Base-by-base conservation (phyloP, 1,140 invertebrate species). In the Hypothenemus hampei region DNA sequence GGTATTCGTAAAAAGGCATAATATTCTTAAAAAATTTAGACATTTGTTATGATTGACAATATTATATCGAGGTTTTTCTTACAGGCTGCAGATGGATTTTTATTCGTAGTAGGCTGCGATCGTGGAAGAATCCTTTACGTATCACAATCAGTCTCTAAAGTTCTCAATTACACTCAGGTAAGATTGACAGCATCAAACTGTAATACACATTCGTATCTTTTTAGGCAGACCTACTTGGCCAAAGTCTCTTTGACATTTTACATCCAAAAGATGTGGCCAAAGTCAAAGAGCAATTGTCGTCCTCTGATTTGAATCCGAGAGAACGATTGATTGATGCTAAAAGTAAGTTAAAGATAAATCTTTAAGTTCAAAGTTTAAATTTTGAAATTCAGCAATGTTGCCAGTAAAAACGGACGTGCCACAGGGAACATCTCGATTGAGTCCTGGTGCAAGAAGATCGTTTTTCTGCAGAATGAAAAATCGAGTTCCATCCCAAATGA, bases 381-480 rank as follows among this genome's bases (percentile, higher is more conserved):
- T 54, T 57, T 62, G 67, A 6, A 3, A 7, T 23, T 15, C 64
- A 94, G 91, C 91, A 6, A 92, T 95, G 87, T 74, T 93, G 60
- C 91, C 92, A 11, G 86, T 94, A 6, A 93, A 93, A 72, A 84
- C 89, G 1, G 91, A 92, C 65, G 75, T 91, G 13, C 84, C 86
- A 1, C 82, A 87, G 53, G 84, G 84, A 26, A 76, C 80, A 1
- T 83, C 85, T 1, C 75, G 84, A 39, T 75, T 95, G 3, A 91
- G 89, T 73, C 88, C 91, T 1, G 93, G 93, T 2, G 89, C 91
- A 1, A 73, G 92, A 16, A 77, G 93, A 19, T 94, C 91, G 0
- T 97, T 96, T 68, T 93, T 94, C 70, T 97, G 92, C 70, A 81
- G 91, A 20, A 95, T 96, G 86, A 95, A 94, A 69, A 83, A 84